Conservation (phyloP, 23 tunicate species). For the Diplosoma virens region DNA sequence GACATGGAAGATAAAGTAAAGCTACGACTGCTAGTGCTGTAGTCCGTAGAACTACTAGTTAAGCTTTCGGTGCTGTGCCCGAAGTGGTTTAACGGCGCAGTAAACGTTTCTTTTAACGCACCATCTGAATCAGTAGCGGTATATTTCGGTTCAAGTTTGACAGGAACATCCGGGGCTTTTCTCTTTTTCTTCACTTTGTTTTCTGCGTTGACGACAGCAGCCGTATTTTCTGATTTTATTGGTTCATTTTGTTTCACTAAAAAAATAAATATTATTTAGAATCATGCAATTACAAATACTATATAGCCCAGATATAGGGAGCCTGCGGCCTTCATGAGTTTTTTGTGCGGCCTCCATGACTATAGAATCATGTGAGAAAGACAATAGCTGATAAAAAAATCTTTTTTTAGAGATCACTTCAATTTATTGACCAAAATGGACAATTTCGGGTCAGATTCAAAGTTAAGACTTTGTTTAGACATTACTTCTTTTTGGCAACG, state of each 20-base stretch:
- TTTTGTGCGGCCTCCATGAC: no score
- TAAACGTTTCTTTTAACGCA: not conserved
- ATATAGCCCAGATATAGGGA: no score
- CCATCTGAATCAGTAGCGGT: not conserved
- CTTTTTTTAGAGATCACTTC: no score
- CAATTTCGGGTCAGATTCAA: no score
- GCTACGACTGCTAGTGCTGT: constrained; percentile 55
- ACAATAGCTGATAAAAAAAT: no score
- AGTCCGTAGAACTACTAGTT: constrained; percentile 39
- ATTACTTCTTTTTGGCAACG: no score
- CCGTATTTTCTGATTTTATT: not conserved
- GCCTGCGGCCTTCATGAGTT: no score
- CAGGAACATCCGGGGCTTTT: constrained; percentile 45
- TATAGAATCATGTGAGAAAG: no score
- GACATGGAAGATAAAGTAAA: constrained; percentile 39
- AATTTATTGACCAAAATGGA: no score
- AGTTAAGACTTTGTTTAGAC: no score
- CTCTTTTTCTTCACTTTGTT: constrained; percentile 9
- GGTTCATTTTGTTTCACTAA: constrained; percentile 10
- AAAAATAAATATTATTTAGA: not conserved
- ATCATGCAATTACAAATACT: not conserved
- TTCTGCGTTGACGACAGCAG: not conserved
- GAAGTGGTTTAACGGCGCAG: not conserved
- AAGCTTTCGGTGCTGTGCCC: constrained; percentile 25
- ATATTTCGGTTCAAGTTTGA: not conserved